Conservation (phyloP, 2,113 vertebrate species). For the Thamnophis sirtalis region DNA sequence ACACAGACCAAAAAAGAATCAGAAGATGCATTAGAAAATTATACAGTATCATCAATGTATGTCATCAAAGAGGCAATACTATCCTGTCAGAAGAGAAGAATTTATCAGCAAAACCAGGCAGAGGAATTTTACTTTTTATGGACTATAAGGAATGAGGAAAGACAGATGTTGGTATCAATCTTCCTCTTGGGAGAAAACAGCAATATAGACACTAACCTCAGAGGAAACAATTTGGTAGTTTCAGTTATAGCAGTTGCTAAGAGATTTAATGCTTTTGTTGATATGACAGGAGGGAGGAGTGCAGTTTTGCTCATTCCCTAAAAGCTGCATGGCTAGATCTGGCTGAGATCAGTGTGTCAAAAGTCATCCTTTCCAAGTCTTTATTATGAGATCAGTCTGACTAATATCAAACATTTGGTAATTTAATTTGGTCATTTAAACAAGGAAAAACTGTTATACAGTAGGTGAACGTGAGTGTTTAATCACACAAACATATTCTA, state of each 20-base stretch:
- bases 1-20: not conserved
- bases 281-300: not conserved
- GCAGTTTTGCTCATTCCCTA: not conserved
- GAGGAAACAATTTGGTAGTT: not conserved
- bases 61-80: not conserved
- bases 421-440: not conserved
- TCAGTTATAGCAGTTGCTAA: not conserved
- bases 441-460: not conserved
- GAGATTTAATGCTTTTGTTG: not conserved
- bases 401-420: not conserved
- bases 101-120: not conserved
- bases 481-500: not conserved
- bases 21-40: not conserved
- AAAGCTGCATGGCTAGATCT: not conserved
- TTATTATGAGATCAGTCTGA: not conserved
- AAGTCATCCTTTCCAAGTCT: not conserved
- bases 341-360: not conserved
- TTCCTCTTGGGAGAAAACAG: not conserved
- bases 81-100: not conserved
- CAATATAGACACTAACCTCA: not conserved
- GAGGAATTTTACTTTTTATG: not conserved
- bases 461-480: not conserved
- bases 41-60: not conserved
- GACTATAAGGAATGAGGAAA: not conserved
- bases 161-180: not conserved